Conservation (phyloP, 2,797 vertebrate genomes). For the Melopsittacus undulatus region DNA sequence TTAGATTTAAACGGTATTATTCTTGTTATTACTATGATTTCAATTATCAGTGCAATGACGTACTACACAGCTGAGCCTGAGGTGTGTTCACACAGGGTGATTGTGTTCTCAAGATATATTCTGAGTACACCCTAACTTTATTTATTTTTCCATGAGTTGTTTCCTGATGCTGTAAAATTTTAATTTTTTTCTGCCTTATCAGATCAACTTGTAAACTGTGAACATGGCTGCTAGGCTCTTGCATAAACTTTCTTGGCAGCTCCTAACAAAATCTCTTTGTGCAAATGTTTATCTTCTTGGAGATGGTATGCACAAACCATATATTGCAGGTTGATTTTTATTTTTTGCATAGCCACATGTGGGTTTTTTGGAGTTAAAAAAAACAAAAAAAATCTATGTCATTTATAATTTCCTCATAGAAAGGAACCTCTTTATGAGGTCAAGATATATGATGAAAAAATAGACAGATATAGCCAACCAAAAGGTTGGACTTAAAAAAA, state of each 20-base stretch:
- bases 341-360: background rate
- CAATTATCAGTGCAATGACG: background rate
- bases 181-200: background rate
- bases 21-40: background rate
- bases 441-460: background rate
- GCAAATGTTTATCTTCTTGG: background rate
- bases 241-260: background rate
- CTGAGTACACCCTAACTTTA: background rate
- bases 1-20: background rate
- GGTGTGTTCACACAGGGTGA: background rate
- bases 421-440: background rate
- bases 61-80: background rate
- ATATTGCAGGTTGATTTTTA: background rate
- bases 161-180: background rate
- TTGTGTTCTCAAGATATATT: background rate
- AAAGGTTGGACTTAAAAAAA: background rate
- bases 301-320: background rate
- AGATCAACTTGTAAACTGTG: background rate
- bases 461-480: background rate
- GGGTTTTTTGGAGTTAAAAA: background rate
- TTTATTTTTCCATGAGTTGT: background rate
- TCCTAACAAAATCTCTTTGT: background rate
- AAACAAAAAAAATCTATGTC: background rate
- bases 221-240: constrained; percentile 3
- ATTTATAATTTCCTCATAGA: background rate